Base-by-base conservation (phyloP, 2,113 vertebrate genomes). In the Formicarius rufipectus region DNA sequence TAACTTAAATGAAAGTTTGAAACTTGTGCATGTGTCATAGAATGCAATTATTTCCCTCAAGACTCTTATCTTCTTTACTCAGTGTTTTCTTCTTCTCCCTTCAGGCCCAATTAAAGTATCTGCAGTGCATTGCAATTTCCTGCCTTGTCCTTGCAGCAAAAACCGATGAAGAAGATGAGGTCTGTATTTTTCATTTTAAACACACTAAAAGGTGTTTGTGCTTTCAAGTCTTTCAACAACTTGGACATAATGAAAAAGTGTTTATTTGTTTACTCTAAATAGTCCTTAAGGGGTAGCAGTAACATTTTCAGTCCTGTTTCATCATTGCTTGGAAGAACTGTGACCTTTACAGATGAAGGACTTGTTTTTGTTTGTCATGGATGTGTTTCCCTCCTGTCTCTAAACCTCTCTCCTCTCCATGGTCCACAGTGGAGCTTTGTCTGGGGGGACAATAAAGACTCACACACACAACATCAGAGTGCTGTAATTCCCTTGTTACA, bases 71-170 rank as follows among this genome's bases (percentile, higher is more conserved):
- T 67, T 84, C 72, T 78, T 53, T 60, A 53, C 24, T 58, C 62
- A 62, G 12, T 68, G 47, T 87, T 87, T 84, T 63, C 60, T 83
- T 85, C 77, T 85, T 78, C 45, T 84, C 45, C 81, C 87, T 84
- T 74, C 93, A 99, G 99, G 98, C 98, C 40, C 98, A 97, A 90
- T 94, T 98, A 47, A 98, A 98, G 68, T 98, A 98, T 74, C 97
- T 99, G 69, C 98, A 96, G 62, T 97, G 98, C 78, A 98, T 97
- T 23, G 95, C 97, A 24, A 97, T 98, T 68, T 98, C 98, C 89
- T 98, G 98, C 40, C 95, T 99, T 64, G 95, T 98, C 89, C 97
- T 99, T 27, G 98, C 98, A 79, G 98, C 98, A 90, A 98, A 99
- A 97, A 88, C 96, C 95, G 98, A 97, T 1, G 98, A 99, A 90